Evolutionary conservation across 2,113 vertebrate species (phyloP).

Genomic region (Gavia stellata): DNA sequence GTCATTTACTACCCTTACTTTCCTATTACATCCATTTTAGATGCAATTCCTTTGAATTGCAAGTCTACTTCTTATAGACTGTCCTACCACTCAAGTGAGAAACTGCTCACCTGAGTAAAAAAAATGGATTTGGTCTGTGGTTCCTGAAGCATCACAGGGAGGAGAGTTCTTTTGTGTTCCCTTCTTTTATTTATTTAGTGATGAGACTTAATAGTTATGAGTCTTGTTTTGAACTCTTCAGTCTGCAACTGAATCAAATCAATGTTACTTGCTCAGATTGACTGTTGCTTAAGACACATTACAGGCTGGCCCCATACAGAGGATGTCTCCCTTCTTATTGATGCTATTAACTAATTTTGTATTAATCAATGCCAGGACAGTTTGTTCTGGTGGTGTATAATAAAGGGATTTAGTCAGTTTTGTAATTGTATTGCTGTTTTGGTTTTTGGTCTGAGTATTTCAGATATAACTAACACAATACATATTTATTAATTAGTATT

Average conservation of each 20-base stretch:
- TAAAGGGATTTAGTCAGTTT: not conserved
- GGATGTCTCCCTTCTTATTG: not conserved
- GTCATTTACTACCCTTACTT: not conserved
- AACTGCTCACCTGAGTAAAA: not conserved
- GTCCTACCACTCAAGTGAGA: not conserved
- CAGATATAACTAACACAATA: not conserved
- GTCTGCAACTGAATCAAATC: not conserved
- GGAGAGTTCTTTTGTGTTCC: not conserved
- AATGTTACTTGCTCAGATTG: not conserved
- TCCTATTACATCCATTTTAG: not conserved
- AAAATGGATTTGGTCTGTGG: not conserved
- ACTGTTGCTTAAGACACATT: not conserved
- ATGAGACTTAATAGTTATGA: not conserved
- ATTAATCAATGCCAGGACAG: not conserved
- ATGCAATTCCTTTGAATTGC: not conserved
- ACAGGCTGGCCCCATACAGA: not conserved
- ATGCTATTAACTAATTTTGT: not conserved
- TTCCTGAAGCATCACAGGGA: not conserved
- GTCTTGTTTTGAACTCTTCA: not conserved
- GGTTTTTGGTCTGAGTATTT: not conserved
- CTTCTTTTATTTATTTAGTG: not conserved
- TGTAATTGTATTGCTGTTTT: not conserved
- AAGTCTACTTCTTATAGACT: not conserved
- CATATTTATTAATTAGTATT: not conserved
- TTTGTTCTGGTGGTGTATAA: not conserved